phyloP scores from a whole-genome alignment of 2,113 vertebrate genomes.

The Aspiorhynchus laticeps region DNA sequence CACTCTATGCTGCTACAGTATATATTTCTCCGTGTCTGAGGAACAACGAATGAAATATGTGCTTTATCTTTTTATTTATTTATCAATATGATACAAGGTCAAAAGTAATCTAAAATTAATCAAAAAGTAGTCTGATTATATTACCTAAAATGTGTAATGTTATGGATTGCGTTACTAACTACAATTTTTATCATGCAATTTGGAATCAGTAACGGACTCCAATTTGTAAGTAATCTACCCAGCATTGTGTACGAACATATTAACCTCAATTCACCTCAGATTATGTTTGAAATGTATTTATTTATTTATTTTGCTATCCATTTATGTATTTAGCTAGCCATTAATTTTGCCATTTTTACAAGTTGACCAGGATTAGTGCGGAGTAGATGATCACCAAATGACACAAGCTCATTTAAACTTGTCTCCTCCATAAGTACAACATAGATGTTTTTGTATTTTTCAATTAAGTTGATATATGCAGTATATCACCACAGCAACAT shows the following conservation, averaged over 20 bases:
- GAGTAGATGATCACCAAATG: background rate
- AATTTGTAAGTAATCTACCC: too few relatives aligned
- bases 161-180: too few relatives aligned
- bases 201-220: too few relatives aligned
- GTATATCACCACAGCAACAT: background rate
- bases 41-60: too few relatives aligned
- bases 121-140: too few relatives aligned
- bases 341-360: background rate
- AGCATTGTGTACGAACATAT: background rate
- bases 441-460: background rate
- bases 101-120: too few relatives aligned
- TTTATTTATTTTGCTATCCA: too few relatives aligned
- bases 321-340: background rate
- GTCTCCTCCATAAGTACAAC: background rate
- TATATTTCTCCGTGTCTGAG: background rate
- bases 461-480: background rate
- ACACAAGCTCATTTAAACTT: background rate
- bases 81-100: too few relatives aligned
- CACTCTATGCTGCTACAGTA: background rate
- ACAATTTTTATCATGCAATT: too few relatives aligned
- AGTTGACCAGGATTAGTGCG: background rate
- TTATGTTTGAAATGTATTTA: background rate
- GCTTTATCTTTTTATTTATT: too few relatives aligned
- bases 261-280: background rate
- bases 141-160: too few relatives aligned